phyloP scores from a whole-genome alignment of 2,797 vertebrate genomes.

The Heliangelus exortis region DNA sequence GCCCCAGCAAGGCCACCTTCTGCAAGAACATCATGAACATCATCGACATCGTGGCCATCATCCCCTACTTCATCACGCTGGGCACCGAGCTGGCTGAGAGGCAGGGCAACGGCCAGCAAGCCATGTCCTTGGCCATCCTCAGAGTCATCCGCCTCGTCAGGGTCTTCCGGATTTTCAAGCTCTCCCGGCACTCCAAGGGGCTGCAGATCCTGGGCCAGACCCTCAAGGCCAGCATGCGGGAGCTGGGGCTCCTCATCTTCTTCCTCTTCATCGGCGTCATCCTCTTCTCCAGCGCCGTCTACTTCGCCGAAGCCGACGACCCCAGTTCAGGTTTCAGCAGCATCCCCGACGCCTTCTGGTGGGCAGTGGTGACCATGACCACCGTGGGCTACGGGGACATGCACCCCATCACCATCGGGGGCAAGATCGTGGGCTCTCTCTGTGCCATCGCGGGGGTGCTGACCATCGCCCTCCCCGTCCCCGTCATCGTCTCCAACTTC shows the following conservation, averaged over 20 bases:
- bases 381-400: conserved; percentile 98
- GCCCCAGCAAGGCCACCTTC: conserved; percentile 96
- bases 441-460: conserved; percentile 97
- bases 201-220: conserved; percentile 98
- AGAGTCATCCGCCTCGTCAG: conserved; percentile 95
- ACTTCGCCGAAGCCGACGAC: conserved; percentile 97
- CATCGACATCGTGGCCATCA: conserved; percentile 99
- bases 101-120: conserved; percentile 95
- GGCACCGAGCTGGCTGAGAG: conserved; percentile 96
- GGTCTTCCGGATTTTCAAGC: conserved; percentile 98
- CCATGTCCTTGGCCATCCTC: conserved; percentile 99
- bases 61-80: conserved; percentile 98
- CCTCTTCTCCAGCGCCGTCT: conserved; percentile 97
- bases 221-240: conserved; percentile 97
- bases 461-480: conserved; percentile 96
- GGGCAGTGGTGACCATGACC: conserved; percentile 99
- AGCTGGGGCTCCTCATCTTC: conserved; percentile 95
- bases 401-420: conserved; percentile 98
- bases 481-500: conserved; percentile 99
- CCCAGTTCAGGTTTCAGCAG: conserved; percentile 94
- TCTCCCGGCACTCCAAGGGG: conserved; percentile 96
- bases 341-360: conserved; percentile 99
- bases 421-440: conserved; percentile 96
- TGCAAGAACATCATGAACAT: conserved; percentile 99
- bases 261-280: conserved; percentile 99